These are phyloP conservation scores for Entomobrya multifasciata DNA, from an alignment of 2,888 invertebrate species.

Conservation along the genomic window DNA sequence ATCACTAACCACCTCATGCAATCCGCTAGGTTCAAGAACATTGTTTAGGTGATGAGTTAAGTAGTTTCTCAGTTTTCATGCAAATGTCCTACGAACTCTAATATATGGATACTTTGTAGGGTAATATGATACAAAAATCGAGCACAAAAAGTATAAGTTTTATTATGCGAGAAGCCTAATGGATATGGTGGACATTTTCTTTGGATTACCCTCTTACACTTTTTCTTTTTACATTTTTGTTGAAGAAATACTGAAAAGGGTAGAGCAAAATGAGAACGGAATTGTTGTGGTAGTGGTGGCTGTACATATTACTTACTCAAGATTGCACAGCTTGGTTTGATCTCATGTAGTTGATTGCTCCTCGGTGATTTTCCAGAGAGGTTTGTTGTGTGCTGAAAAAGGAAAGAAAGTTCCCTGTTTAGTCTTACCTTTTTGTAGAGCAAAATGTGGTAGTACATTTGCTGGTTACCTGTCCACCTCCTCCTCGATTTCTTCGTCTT, in stretches of 20 bases:
- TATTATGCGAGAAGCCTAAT: too few relatives aligned
- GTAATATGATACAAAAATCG: too few relatives aligned
- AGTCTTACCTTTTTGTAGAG: constrained; percentile 51
- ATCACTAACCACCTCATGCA: too few relatives aligned
- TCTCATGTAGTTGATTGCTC: constrained; percentile 45
- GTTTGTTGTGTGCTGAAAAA: constrained; percentile 14
- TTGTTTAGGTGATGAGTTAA: neutral
- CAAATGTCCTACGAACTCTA: neutral
- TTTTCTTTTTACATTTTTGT: neutral
- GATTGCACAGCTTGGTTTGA: constrained; percentile 38
- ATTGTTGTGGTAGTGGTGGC: constrained; percentile 6
- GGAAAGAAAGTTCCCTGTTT: neutral
- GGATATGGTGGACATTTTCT: too few relatives aligned
- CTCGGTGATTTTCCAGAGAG: constrained; percentile 34
- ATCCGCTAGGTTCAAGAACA: too few relatives aligned
- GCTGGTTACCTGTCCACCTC: constrained; percentile 11
- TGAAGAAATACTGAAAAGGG: neutral
- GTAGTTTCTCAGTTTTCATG: constrained; percentile 11
- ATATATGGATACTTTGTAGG: too few relatives aligned
- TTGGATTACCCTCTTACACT: neutral
- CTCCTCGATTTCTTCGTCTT: neutral
- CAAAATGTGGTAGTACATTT: neutral
- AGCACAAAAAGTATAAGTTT: neutral
- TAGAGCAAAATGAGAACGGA: constrained; percentile 19
- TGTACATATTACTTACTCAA: too few relatives aligned